Conservation (phyloP, 2,888 invertebrate species). For the Drosophila rubida region DNA sequence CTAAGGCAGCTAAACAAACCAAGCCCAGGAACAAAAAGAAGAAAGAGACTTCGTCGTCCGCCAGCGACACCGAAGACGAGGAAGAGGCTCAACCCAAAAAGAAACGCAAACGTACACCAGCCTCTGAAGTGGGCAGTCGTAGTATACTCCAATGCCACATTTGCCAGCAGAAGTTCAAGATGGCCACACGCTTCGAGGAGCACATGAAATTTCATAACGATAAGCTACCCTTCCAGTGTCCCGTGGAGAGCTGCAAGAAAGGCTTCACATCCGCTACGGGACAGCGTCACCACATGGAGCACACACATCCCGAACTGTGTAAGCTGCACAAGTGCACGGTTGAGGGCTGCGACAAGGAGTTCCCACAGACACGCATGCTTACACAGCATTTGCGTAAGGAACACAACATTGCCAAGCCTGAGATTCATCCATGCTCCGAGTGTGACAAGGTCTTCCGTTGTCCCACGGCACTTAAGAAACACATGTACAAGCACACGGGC, state of each 20-base stretch:
- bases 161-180: constrained; percentile 80
- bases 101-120: constrained; percentile 58
- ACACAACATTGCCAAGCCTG: constrained; percentile 72
- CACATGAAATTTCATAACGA: constrained; percentile 83
- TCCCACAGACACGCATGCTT: constrained; percentile 78
- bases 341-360: constrained; percentile 77
- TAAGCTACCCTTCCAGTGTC: constrained; percentile 79
- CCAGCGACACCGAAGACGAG: background rate
- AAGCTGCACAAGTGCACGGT: constrained; percentile 74
- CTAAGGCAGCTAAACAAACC: constrained; percentile 13
- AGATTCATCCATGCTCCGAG: constrained; percentile 76
- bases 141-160: constrained; percentile 71
- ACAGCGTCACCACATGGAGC: constrained; percentile 76
- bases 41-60: background rate
- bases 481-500: constrained; percentile 83
- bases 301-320: constrained; percentile 80
- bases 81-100: background rate
- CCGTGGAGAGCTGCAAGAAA: constrained; percentile 76
- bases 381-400: constrained; percentile 78
- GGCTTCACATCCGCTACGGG: constrained; percentile 79
- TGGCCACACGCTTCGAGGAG: constrained; percentile 72
- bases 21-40: constrained; percentile 14
- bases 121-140: constrained; percentile 32
- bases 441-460: constrained; percentile 83
- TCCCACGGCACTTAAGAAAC: constrained; percentile 82